These are phyloP conservation scores for Smithornis capensis DNA, from an alignment of 2,113 vertebrate genomes.

Conservation along the genomic window DNA sequence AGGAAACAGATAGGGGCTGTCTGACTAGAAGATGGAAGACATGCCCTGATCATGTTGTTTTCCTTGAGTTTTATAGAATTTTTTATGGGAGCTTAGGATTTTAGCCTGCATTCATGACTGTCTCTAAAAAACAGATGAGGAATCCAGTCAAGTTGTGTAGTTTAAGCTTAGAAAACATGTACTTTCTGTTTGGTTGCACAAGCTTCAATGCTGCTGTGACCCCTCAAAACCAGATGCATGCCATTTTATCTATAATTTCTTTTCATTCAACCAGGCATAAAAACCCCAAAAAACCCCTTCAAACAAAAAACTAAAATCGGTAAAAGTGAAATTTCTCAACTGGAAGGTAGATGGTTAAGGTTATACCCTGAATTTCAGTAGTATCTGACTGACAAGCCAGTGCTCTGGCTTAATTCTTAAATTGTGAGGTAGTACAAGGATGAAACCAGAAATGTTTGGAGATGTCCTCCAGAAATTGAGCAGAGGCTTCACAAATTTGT, in stretches of 20 bases:
- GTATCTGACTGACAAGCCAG: neutral
- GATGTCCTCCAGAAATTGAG: neutral
- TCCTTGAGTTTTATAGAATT: neutral
- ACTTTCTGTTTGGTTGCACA: neutral
- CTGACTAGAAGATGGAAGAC: neutral
- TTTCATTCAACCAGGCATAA: neutral
- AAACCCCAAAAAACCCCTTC: neutral
- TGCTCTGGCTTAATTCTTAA: neutral
- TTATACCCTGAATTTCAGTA: neutral
- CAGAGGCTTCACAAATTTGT: neutral
- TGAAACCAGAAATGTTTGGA: neutral
- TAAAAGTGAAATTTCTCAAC: neutral
- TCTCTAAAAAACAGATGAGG: neutral
- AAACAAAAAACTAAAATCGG: neutral
- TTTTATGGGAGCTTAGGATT: neutral
- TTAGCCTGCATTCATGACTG: neutral
- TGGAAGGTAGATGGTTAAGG: neutral
- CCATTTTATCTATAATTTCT: neutral
- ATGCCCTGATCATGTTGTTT: neutral
- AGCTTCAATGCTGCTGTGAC: neutral
- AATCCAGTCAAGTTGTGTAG: fast-evolving
- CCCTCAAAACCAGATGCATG: neutral
- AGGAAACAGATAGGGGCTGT: neutral
- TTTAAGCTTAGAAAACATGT: neutral
- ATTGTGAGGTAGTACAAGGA: neutral